phyloP scores from a whole-genome alignment of 2,797 vertebrate genomes.

The Anniella stebbinsi region DNA sequence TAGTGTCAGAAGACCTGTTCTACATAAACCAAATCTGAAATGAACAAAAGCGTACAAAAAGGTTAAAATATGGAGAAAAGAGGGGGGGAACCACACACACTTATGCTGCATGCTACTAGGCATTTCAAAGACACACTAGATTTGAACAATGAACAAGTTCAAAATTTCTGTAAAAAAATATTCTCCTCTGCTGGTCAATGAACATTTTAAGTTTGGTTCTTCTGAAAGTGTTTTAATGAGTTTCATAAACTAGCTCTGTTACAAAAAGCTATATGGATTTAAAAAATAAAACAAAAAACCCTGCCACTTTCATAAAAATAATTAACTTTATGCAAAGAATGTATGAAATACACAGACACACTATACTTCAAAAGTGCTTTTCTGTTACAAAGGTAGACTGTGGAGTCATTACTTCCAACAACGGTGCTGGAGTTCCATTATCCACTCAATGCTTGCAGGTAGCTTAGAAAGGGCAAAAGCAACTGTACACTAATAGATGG shows the following conservation, averaged over 20 bases:
- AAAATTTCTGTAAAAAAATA: conserved; percentile 55
- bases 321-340: background rate
- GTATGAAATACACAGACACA: background rate
- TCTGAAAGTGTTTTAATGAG: conserved; percentile 59
- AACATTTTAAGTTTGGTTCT: conserved; percentile 52
- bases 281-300: conserved; percentile 2
- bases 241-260: conserved; percentile 30
- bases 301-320: background rate
- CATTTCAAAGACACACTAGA: conserved; percentile 58
- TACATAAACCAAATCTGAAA: conserved; percentile 66
- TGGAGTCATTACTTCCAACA: background rate
- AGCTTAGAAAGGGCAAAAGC: background rate
- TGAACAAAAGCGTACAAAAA: conserved; percentile 56
- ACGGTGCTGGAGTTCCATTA: background rate
- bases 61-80: conserved; percentile 54
- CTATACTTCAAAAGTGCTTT: background rate
- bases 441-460: background rate
- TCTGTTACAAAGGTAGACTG: rapidly evolving
- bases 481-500: background rate
- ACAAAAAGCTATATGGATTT: conserved; percentile 32
- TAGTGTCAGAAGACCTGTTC: conserved; percentile 57
- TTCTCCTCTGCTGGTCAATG: conserved; percentile 33
- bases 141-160: conserved; percentile 51
- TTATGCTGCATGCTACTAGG: conserved; percentile 32
- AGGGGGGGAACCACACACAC: conserved; percentile 51